Conservation (phyloP, 2,888 invertebrate genomes). For the Metallyticus violacea region DNA sequence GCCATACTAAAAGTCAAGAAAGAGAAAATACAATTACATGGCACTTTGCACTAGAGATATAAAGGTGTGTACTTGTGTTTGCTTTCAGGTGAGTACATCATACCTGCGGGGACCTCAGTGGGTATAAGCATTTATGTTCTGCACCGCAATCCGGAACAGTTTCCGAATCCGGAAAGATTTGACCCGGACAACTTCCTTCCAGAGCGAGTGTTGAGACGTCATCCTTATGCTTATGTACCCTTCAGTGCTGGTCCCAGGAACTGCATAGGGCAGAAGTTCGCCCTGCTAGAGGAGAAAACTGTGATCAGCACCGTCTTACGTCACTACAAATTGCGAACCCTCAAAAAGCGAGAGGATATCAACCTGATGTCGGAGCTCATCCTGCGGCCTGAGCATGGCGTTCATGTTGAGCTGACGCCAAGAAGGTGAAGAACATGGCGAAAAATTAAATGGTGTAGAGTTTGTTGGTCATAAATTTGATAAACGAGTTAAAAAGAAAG, state of each 20-base stretch:
- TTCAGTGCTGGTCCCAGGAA: slow-evolving; percentile 42
- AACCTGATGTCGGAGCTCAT: slow-evolving; percentile 12
- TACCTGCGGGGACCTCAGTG: slow-evolving; percentile 53
- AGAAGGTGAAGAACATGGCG: not conserved
- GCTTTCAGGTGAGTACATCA: slow-evolving; percentile 46
- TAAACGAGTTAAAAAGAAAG: too few species aligned
- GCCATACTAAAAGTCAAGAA: too few species aligned
- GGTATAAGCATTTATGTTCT: slow-evolving; percentile 59
- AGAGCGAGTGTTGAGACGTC: slow-evolving; percentile 49
- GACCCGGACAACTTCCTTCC: slow-evolving; percentile 69
- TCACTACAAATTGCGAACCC: not conserved
- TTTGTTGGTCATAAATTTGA: too few species aligned
- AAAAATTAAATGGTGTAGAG: too few species aligned
- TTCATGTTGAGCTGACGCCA: not conserved
- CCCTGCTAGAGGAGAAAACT: slow-evolving; percentile 38
- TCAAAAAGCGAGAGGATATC: not conserved
- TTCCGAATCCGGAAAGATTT: slow-evolving; percentile 62
- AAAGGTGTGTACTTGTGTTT: not conserved
- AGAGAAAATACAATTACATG: too few species aligned
- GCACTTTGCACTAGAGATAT: too few species aligned
- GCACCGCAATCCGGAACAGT: slow-evolving; percentile 50
- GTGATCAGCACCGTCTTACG: slow-evolving; percentile 36
- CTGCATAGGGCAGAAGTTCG: slow-evolving; percentile 38
- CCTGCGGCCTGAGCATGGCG: slow-evolving; percentile 19
- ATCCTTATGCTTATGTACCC: slow-evolving; percentile 31